Evolutionary conservation across 2,113 vertebrate genomes (phyloP).

Genomic region (Globicephala melas): DNA sequence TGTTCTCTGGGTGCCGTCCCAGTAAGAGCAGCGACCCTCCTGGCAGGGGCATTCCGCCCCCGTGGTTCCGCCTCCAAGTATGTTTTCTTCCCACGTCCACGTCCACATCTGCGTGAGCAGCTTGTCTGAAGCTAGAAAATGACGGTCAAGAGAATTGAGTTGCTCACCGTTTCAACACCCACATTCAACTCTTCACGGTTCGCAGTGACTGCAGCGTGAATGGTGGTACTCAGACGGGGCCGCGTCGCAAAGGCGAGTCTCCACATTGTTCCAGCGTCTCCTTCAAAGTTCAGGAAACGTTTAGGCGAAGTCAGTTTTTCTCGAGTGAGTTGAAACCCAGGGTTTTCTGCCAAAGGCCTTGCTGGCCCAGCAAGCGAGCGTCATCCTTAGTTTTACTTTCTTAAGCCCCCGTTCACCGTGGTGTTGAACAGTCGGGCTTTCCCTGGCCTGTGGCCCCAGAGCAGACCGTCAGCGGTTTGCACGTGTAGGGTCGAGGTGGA

Average conservation of each 20-base stretch:
- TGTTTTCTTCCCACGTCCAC: conserved; percentile 60
- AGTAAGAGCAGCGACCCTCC: conserved; percentile 68
- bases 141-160: conserved; percentile 64
- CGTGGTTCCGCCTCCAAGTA: conserved; percentile 70
- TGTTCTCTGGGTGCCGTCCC: conserved; percentile 77
- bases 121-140: conserved; percentile 69
- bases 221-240: not conserved
- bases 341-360: not conserved
- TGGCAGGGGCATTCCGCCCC: conserved; percentile 68
- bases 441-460: not conserved
- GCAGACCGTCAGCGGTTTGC: accelerated
- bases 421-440: not conserved
- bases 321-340: too few relatives aligned
- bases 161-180: conserved; percentile 49
- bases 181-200: conserved; percentile 49
- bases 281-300: not conserved
- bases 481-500: not conserved
- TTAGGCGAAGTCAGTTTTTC: not conserved
- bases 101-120: conserved; percentile 78
- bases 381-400: not conserved
- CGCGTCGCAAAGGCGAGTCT: not conserved
- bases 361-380: not conserved
- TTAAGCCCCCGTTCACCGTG: not conserved
- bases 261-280: not conserved
- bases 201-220: conserved; percentile 30